Percentiles rank a stretch among this genome's conserved stretches.
phyloP scores from a whole-genome alignment of 2,888 invertebrate genomes.

The Xanthorhoe designata region DNA sequence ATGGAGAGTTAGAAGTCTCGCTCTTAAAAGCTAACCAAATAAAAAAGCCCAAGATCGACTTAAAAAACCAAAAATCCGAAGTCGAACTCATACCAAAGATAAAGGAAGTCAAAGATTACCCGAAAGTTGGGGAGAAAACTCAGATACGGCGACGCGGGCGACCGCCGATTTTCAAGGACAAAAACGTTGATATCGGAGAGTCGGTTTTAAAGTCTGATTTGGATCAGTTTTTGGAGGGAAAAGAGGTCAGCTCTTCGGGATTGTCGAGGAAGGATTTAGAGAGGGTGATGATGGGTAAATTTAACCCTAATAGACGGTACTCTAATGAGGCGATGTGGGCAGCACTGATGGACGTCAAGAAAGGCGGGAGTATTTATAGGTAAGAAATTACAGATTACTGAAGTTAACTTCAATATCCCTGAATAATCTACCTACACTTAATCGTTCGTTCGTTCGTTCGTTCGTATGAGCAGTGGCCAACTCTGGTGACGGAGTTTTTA shows the following conservation, averaged over 20 bases:
- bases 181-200: slow-evolving; percentile 76
- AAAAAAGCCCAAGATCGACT: slow-evolving; percentile 62
- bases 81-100: slow-evolving; percentile 76
- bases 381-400: slow-evolving; percentile 49
- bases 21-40: slow-evolving; percentile 70
- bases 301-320: slow-evolving; percentile 80
- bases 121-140: slow-evolving; percentile 66
- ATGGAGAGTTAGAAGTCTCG: slow-evolving; percentile 80
- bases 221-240: slow-evolving; percentile 81
- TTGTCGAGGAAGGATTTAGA: slow-evolving; percentile 79
- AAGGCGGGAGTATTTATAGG: slow-evolving; percentile 87
- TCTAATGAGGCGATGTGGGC: slow-evolving; percentile 85
- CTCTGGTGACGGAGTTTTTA: too few species aligned
- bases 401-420: too few species aligned
- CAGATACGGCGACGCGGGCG: slow-evolving; percentile 69
- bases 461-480: too few species aligned
- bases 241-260: slow-evolving; percentile 81
- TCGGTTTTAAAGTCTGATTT: slow-evolving; percentile 79
- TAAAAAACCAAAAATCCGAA: slow-evolving; percentile 70
- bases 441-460: too few species aligned
- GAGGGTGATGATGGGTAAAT: slow-evolving; percentile 83
- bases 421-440: too few species aligned
- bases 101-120: slow-evolving; percentile 64
- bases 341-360: slow-evolving; percentile 86
- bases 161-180: slow-evolving; percentile 79